A percentile compares a stretch with the other conserved stretches of the same genome.
Evolutionary conservation across 2,888 invertebrate genomes (phyloP).

Genomic region (Lepetodrilus schrolli): DNA sequence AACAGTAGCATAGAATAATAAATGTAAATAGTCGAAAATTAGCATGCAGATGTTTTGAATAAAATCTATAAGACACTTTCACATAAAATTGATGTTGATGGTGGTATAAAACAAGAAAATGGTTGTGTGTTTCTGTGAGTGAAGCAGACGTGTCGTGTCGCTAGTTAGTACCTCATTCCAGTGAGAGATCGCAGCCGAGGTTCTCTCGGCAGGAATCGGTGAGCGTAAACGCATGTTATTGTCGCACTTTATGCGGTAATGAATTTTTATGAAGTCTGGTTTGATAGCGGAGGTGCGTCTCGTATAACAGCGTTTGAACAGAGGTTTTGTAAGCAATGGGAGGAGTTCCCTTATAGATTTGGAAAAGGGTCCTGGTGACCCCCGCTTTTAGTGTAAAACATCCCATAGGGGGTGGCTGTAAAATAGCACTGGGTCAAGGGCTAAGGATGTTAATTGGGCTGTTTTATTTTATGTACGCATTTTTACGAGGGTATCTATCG

Average conservation of each 20-base stretch:
- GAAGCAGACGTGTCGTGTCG: neutral
- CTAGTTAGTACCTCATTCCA: neutral
- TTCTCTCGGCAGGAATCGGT: neutral
- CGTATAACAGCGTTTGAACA: neutral
- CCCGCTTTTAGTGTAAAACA: neutral
- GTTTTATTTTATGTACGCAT: conserved; percentile 30
- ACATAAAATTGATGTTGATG: conserved; percentile 7
- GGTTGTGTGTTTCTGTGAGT: neutral
- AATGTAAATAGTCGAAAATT: conserved; percentile 24
- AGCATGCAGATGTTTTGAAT: conserved; percentile 26
- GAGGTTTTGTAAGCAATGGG: neutral
- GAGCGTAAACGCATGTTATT: conserved; percentile 26
- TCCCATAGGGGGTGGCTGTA: neutral
- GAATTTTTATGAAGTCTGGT: conserved; percentile 35
- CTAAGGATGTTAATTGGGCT: conserved; percentile 25
- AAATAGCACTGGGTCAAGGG: neutral
- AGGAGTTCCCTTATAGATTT: neutral
- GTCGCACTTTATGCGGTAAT: conserved; percentile 33
- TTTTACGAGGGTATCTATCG: conserved; percentile 10
- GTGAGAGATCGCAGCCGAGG: neutral
- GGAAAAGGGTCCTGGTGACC: neutral
- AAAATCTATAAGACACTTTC: conserved; percentile 7
- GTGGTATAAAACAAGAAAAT: conserved; percentile 12
- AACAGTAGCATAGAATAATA: neutral
- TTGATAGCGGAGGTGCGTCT: conserved; percentile 3